phyloP scores from a whole-genome alignment of 1,140 invertebrate genomes.

The Agraylea sexmaculata region DNA sequence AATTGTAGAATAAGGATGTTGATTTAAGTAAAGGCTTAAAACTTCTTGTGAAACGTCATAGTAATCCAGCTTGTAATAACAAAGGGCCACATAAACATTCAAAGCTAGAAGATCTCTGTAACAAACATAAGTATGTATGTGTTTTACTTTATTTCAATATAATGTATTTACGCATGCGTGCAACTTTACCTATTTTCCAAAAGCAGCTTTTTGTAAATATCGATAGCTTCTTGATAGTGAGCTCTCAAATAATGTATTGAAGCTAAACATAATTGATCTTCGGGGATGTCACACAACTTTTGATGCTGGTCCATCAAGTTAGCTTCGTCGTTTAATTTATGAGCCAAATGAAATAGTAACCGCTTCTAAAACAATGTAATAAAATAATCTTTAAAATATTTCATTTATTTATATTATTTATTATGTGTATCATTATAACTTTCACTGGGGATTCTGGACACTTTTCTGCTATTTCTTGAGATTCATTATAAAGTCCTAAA shows the following conservation, averaged over 20 bases:
- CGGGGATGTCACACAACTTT: constrained; percentile 73
- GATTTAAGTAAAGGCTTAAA: constrained; percentile 82
- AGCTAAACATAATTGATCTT: constrained; percentile 92
- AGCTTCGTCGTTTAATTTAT: constrained; percentile 84
- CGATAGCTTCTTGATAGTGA: constrained; percentile 97
- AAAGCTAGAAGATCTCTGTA: constrained; percentile 82
- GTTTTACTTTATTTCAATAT: too few species aligned
- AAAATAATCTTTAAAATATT: too few species aligned
- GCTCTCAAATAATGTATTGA: constrained; percentile 91
- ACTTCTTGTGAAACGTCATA: constrained; percentile 91
- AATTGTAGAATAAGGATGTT: constrained; percentile 86
- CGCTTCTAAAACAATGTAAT: constrained; percentile 44
- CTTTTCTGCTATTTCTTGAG: constrained; percentile 48
- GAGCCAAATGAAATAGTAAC: constrained; percentile 84
- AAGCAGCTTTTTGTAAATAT: constrained; percentile 93
- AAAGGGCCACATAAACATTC: constrained; percentile 94
- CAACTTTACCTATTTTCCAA: constrained; percentile 70
- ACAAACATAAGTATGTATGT: too few species aligned
- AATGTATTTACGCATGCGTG: too few species aligned
- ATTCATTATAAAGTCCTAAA: constrained; percentile 52
- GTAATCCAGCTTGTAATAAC: constrained; percentile 95
- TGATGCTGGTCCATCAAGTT: constrained; percentile 71
- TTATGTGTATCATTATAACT: constrained; percentile 20
- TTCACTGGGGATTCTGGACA: constrained; percentile 52
- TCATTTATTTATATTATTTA: not conserved